Evolutionary conservation across 2,113 vertebrate genomes (phyloP).

Genomic region (Xenus cinereus): DNA sequence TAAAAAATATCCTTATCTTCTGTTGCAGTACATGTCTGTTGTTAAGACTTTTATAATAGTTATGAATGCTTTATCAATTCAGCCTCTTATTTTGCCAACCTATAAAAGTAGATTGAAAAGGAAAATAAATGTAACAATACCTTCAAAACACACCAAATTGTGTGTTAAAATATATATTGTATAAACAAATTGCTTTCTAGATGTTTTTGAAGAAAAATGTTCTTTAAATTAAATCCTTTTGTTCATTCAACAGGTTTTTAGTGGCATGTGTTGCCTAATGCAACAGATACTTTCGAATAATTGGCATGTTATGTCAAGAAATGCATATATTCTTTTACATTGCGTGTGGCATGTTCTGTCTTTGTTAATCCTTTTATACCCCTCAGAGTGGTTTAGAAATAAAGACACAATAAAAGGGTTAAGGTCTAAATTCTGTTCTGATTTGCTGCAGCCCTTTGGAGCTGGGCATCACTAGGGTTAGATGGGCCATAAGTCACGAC

Average conservation of each 20-base stretch:
- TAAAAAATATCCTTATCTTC: conserved; percentile 73
- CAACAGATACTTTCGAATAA: neutral
- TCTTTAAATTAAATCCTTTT: conserved; percentile 30
- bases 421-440: neutral
- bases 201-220: conserved; percentile 22
- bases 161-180: conserved; percentile 10
- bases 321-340: neutral
- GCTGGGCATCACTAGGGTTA: neutral
- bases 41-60: conserved; percentile 58
- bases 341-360: neutral
- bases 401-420: neutral
- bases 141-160: neutral
- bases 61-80: conserved; percentile 63
- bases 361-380: neutral
- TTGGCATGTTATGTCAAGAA: neutral
- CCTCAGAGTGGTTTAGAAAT: neutral
- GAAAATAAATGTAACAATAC: conserved; percentile 33
- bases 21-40: conserved; percentile 51
- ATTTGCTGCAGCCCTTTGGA: neutral
- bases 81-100: conserved; percentile 44
- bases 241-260: conserved; percentile 58
- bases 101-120: conserved; percentile 52
- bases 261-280: neutral
- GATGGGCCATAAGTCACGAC: neutral
- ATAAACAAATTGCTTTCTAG: conserved; percentile 48